A percentile compares a stretch with the other conserved stretches of the same genome.
phyloP scores from a whole-genome alignment of 2,888 invertebrate genomes.

The Phrixothrix hirtus region DNA sequence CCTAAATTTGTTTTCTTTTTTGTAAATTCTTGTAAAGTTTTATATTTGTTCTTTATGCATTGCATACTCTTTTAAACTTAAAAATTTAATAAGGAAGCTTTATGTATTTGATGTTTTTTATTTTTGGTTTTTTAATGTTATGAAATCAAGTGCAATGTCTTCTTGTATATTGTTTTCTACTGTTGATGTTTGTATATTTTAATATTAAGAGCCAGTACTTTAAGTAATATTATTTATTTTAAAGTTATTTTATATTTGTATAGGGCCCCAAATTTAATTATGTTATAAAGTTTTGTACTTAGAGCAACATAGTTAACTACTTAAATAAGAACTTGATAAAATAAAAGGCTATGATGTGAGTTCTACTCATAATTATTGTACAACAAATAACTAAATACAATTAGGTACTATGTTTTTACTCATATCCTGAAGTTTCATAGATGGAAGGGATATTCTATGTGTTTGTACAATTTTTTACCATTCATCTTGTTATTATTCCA shows the following conservation, averaged over 20 bases:
- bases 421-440: not conserved
- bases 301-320: not conserved
- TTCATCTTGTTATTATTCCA: not conserved
- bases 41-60: slow-evolving; percentile 43
- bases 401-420: not conserved
- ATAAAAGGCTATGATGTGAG: not conserved
- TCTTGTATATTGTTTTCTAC: slow-evolving; percentile 49
- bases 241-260: slow-evolving; percentile 50
- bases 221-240: slow-evolving; percentile 56
- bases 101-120: slow-evolving; percentile 8
- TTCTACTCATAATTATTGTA: not conserved
- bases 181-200: slow-evolving; percentile 58
- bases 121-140: slow-evolving; percentile 22
- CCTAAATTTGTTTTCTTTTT: slow-evolving; percentile 26
- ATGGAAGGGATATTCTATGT: too few relatives aligned
- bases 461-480: not conserved
- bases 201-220: slow-evolving; percentile 57
- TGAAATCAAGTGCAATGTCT: slow-evolving; percentile 49
- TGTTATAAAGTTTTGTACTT: not conserved
- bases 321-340: not conserved
- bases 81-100: slow-evolving; percentile 22
- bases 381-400: not conserved
- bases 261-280: slow-evolving; percentile 34
- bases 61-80: slow-evolving; percentile 38
- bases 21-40: slow-evolving; percentile 52